Conservation (phyloP, 1,140 invertebrate genomes). For the Acromyrmex echinatior region DNA sequence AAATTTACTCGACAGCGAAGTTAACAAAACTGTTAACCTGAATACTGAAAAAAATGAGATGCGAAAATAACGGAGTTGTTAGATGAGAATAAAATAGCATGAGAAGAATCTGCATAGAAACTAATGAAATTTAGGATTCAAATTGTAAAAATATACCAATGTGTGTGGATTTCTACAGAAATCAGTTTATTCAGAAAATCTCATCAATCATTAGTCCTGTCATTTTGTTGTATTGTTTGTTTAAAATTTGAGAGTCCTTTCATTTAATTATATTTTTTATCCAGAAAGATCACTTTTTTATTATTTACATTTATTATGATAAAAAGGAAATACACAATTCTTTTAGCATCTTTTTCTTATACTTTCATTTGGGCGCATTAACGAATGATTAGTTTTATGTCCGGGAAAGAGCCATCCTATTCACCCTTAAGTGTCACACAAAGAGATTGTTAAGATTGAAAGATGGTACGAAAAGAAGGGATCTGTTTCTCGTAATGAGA, state of each 20-base stretch:
- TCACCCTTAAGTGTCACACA: background rate
- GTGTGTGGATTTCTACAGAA: background rate
- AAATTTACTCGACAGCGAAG: slow-evolving; percentile 39
- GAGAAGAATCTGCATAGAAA: background rate
- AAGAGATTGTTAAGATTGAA: background rate
- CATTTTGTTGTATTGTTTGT: too few relatives aligned
- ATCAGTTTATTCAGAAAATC: background rate
- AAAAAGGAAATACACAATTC: background rate
- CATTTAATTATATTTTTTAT: too few relatives aligned
- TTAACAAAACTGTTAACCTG: slow-evolving; percentile 3
- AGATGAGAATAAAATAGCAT: slow-evolving; percentile 31
- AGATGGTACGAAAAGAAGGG: background rate
- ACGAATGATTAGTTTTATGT: slow-evolving; percentile 30
- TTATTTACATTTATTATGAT: background rate
- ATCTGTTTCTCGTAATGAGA: slow-evolving; percentile 74
- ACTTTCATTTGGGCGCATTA: background rate
- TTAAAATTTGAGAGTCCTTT: too few relatives aligned
- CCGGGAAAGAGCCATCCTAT: background rate
- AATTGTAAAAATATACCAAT: background rate
- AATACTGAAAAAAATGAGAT: background rate
- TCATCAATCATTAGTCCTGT: too few relatives aligned
- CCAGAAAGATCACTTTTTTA: background rate
- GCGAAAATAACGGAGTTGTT: slow-evolving; percentile 3
- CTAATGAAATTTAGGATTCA: slow-evolving; percentile 13
- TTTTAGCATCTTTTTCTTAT: background rate